These are phyloP conservation scores for Myotis myotis DNA, from an alignment of 2,797 vertebrate species.

Conservation along the genomic window DNA sequence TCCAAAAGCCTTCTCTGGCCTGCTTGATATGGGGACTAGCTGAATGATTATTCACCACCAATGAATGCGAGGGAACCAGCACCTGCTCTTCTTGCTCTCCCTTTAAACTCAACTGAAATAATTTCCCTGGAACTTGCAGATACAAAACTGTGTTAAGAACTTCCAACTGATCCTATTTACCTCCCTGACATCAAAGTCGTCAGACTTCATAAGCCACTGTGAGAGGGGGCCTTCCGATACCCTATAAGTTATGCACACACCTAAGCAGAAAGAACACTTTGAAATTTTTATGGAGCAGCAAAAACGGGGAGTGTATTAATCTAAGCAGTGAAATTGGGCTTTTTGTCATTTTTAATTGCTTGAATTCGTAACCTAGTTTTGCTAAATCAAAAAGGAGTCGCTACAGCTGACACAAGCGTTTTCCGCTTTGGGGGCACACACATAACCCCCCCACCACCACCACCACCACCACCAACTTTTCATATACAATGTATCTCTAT, in stretches of 20 bases:
- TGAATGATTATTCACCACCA: background rate
- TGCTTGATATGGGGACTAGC: background rate
- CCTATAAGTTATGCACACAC: constrained; percentile 62
- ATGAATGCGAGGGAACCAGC: background rate
- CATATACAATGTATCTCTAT: background rate
- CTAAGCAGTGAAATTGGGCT: constrained; percentile 77
- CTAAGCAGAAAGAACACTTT: constrained; percentile 72
- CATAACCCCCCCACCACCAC: background rate
- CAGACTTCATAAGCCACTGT: constrained; percentile 14
- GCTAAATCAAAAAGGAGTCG: constrained; percentile 72
- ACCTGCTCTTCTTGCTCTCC: background rate
- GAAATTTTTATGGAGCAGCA: constrained; percentile 73
- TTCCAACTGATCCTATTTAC: constrained; percentile 7
- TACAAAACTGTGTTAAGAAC: background rate
- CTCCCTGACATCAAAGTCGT: constrained; percentile 54
- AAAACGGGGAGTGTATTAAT: constrained; percentile 71
- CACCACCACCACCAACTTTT: background rate
- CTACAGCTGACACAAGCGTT: constrained; percentile 75
- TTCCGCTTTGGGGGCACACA: constrained; percentile 61
- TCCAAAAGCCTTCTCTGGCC: background rate
- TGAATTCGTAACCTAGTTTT: constrained; percentile 81
- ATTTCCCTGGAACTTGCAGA: background rate
- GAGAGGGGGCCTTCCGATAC: constrained; percentile 27
- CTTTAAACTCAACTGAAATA: constrained; percentile 8
- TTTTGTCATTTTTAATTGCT: constrained; percentile 84